Evolutionary conservation across 2,888 invertebrate species (phyloP).

Genomic region (Eudasyphora cyanicolor): DNA sequence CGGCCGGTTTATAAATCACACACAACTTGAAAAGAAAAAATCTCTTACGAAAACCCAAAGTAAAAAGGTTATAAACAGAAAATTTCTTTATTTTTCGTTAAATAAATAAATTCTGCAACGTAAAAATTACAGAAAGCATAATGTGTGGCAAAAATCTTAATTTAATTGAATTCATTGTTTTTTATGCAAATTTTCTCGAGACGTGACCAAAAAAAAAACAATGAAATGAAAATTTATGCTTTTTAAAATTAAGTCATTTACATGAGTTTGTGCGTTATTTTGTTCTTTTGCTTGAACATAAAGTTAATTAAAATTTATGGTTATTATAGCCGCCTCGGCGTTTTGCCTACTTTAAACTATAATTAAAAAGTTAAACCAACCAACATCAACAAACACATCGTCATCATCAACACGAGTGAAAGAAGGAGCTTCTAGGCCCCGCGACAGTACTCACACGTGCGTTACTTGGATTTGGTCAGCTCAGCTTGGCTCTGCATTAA

Average conservation of each 20-base stretch:
- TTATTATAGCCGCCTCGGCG: not conserved
- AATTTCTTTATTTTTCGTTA: not conserved
- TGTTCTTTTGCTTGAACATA: not conserved
- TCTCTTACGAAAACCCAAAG: not conserved
- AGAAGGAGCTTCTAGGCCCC: not conserved
- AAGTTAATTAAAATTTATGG: conserved; percentile 28
- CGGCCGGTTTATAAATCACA: not conserved
- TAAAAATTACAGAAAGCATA: not conserved
- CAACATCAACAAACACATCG: not conserved
- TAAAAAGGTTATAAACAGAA: not conserved
- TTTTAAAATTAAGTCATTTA: not conserved
- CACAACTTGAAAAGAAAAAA: not conserved
- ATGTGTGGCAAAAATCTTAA: not conserved
- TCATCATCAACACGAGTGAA: not conserved
- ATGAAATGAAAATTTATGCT: not conserved
- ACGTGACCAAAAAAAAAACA: not conserved
- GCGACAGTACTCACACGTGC: conserved; percentile 7
- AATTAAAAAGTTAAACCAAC: not conserved
- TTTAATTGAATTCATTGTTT: not conserved
- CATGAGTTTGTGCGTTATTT: not conserved
- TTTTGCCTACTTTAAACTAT: not conserved
- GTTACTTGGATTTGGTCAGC: too few species aligned
- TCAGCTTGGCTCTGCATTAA: not conserved
- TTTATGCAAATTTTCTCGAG: not conserved
- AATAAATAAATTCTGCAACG: not conserved